Percentiles rank a stretch among this genome's conserved stretches.
These are phyloP conservation scores for Heliconius nattereri DNA, from an alignment of 1,140 invertebrate species.

Conservation along the genomic window DNA sequence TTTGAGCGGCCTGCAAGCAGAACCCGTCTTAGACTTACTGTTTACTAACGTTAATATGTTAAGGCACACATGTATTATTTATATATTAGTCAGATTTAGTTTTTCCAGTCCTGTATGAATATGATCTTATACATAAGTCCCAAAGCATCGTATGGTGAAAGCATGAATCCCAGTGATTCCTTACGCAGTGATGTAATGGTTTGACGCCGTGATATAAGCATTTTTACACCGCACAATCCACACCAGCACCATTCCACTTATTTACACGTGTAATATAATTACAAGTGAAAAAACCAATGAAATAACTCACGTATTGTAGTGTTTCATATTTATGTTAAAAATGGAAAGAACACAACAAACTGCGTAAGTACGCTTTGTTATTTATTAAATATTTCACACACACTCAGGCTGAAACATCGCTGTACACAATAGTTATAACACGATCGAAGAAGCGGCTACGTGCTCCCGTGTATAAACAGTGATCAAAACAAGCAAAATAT, in stretches of 20 bases:
- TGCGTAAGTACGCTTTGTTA: constrained; percentile 39
- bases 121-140: constrained; percentile 47
- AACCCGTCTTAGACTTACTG: constrained; percentile 51
- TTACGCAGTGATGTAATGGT: constrained; percentile 50
- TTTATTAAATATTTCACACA: constrained; percentile 39
- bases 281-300: constrained; percentile 42
- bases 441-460: constrained; percentile 46
- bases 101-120: constrained; percentile 36
- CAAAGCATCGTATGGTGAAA: constrained; percentile 60
- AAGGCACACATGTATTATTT: constrained; percentile 53
- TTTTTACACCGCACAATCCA: constrained; percentile 38
- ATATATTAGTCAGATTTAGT: constrained; percentile 57
- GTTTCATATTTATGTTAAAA: constrained; percentile 25
- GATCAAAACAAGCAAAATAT: constrained; percentile 46
- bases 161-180: constrained; percentile 58
- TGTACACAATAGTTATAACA: constrained; percentile 24
- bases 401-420: constrained; percentile 39
- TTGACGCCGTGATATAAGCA: constrained; percentile 53
- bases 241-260: constrained; percentile 58
- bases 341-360: constrained; percentile 35
- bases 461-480: constrained; percentile 60
- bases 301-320: constrained; percentile 29
- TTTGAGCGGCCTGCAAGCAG: constrained; percentile 60
- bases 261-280: constrained; percentile 53
- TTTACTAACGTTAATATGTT: constrained; percentile 42